Base-by-base conservation (phyloP, 2,888 invertebrate species). In the Raillietiella orientalis region DNA sequence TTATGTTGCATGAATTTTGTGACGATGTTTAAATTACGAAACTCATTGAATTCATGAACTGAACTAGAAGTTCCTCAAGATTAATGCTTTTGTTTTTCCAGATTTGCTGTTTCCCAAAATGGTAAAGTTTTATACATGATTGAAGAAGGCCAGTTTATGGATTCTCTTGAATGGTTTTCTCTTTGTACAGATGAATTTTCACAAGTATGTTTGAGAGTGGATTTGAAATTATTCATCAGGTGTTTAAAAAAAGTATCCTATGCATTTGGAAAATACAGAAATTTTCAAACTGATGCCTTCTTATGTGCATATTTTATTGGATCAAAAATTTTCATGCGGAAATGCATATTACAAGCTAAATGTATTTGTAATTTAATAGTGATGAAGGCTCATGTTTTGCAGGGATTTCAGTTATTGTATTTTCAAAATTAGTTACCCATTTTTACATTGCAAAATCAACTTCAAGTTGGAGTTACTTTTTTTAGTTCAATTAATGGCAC, bases 111-210 rank as follows among this genome's bases (percentile, higher is more conserved):
- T 37, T 70, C 70, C 9, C 72, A 72, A 50, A 66, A 66, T 49
- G 70, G 70, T 40, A 56, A 67, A 36, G 67, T 71, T 29, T 53
- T 74, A 32, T 72, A 74, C 49, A 67, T 74, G 45, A 70, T 74
- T 43, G 66, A 69, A 50, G 65, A 66, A 29, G 67, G 70, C 52
- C 72, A 74, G 51, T 74, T 74, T 54, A 58, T 74, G 35, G 74
- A 74, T 50, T 71, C 71, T 33, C 71, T 74, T 26, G 74, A 74
- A 52, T 74, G 72, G 69, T 74, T 74, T 47, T 71, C 71, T 32
- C 71, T 72, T 24, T 69, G 70, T 28, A 70, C 71, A 16, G 70
- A 72, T 42, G 72, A 72, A 43, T 67, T 57, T 44, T 74, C 72
- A 48, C 72, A 74, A 58, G 71, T 69, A 48, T 30, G 23, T 17